Conservation (phyloP, 1,140 invertebrate genomes). For the Euschistus heros region DNA sequence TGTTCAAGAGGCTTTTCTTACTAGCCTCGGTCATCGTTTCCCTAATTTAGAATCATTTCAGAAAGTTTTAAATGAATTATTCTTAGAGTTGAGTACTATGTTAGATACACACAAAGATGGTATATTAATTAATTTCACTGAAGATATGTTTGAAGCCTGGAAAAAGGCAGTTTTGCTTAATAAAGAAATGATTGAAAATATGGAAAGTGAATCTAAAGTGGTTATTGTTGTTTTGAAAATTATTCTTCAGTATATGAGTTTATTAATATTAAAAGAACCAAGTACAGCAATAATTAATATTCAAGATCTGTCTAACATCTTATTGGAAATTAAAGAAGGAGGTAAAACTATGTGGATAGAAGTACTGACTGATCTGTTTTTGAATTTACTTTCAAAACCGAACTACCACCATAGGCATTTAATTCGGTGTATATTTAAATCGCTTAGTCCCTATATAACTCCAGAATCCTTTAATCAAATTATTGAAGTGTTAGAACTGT, state of each 20-base stretch:
- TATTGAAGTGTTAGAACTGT: constrained; percentile 3
- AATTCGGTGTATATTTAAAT: constrained; percentile 5
- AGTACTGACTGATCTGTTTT: constrained; percentile 4
- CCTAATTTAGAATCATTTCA: constrained; percentile 1
- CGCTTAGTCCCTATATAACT: neutral
- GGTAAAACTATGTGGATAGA: constrained; percentile 2
- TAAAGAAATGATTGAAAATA: neutral
- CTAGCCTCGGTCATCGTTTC: neutral
- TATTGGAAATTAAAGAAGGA: neutral
- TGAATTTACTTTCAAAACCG: constrained; percentile 11
- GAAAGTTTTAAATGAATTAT: neutral
- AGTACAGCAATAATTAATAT: constrained; percentile 9
- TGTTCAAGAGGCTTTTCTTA: neutral
- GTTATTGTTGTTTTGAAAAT: neutral
- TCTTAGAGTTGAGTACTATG: neutral
- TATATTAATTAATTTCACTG: neutral
- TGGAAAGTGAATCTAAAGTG: neutral
- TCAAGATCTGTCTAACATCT: neutral
- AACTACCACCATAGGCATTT: constrained; percentile 7
- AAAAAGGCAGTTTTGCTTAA: neutral
- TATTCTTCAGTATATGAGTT: constrained; percentile 5
- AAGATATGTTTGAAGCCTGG: neutral
- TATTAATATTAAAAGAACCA: neutral
- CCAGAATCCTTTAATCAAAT: constrained; percentile 1
- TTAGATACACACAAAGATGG: neutral